Base-by-base conservation (phyloP, 2,113 vertebrate species). In the Scophthalmus maximus region DNA sequence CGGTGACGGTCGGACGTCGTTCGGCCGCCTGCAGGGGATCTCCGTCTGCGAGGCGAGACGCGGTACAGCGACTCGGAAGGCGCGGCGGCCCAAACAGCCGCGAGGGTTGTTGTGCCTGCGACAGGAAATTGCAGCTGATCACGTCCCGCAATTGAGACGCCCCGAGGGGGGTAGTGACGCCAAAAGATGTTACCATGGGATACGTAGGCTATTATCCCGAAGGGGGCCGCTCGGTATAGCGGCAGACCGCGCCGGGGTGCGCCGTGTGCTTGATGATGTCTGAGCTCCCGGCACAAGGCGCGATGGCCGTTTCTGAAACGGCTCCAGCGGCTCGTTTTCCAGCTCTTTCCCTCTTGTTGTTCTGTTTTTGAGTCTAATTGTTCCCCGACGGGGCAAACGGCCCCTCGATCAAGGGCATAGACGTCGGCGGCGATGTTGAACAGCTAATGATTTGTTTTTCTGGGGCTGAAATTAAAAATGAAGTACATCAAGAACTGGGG, bases 381-480 rank as follows among this genome's bases (percentile, higher is more conserved):
- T 76, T 83, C 63, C 50, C 67, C 32, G 78, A 81, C 66, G 64
- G 29, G 47, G 56, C 57, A 65, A 68, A 75, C 77, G 34, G 66
- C 46, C 63, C 64, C 22, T n/a, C 66, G 29, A 78, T 79, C 71
- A 79, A 82, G 84, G 86, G 64, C 68, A 47, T 63, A 49, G 66
- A 20, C 65, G 18, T 47, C 64, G 17, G 47, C 63, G 25, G 55
- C 47, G 68, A 36, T 64, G 78, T 51, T 76, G 26, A 78, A 73
- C 64, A 68, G 36, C 79, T 86, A 79, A 86, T 84, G 73, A 74
- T 81, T 78, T 76, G 66, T 73, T 83, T 83, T 65, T 75, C 60
- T 61, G 30, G 17, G 51, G 57, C 79, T 78, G 63, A 59, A 67
- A 82, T 32, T 29, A 7, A 26, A 51, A 8, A 26, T 9, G 8